These are phyloP conservation scores for Aradophagus sp. DNA, from an alignment of 1,140 invertebrate species.

Conservation along the genomic window DNA sequence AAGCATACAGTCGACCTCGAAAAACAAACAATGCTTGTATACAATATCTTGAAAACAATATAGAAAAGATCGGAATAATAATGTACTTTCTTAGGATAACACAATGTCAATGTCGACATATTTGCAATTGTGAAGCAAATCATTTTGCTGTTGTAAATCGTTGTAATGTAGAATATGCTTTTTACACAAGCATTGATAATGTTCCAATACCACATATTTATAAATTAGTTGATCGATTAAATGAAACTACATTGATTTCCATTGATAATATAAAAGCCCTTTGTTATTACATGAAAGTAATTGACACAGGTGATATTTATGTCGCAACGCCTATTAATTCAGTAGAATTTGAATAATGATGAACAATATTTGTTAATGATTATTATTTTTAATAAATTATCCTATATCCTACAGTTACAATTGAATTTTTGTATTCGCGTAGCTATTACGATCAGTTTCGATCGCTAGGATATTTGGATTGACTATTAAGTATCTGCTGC, in stretches of 20 bases:
- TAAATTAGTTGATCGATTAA: not conserved
- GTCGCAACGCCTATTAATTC: constrained; percentile 1
- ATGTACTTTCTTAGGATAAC: not conserved
- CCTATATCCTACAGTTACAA: too few relatives aligned
- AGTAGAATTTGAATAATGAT: constrained; percentile 7
- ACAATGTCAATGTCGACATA: not conserved
- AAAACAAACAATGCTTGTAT: not conserved
- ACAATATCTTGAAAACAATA: not conserved
- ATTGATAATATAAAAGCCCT: constrained; percentile 1
- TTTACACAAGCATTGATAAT: not conserved
- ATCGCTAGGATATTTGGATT: too few relatives aligned
- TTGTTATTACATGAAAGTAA: constrained; percentile 8
- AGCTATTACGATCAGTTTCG: too few relatives aligned
- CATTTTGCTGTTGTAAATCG: not conserved
- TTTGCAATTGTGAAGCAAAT: not conserved
- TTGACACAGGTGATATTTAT: not conserved
- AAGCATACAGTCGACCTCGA: constrained; percentile 6
- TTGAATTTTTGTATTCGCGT: too few relatives aligned
- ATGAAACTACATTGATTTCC: not conserved
- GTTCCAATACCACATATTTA: constrained; percentile 2
- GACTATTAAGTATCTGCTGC: too few relatives aligned
- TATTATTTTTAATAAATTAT: too few relatives aligned
- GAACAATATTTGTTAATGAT: too few relatives aligned
- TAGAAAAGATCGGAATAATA: not conserved
- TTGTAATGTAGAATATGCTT: not conserved